Evolutionary conservation across 92 coral and sea anemone genomes (phyloP), one percentile per base, ranked within the genome.

Genomic region (Muricea muricata): DNA sequence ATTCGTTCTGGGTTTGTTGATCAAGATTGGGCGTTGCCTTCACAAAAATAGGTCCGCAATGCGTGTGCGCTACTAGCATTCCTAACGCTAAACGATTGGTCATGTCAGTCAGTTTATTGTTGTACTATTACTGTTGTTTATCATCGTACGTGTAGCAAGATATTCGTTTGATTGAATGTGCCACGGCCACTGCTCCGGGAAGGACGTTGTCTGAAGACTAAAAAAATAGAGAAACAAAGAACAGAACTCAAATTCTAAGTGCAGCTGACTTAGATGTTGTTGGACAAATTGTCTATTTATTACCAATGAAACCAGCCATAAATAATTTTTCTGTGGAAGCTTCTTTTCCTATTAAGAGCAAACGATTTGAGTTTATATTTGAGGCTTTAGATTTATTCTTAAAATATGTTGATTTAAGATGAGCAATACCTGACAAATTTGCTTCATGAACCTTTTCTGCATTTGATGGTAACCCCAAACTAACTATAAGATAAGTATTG

Each of bases 401-500:
- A n/a, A n/a, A n/a, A n/a, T n/a, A n/a, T n/a, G 6, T 25, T 0
- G 32, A 73, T 39, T 7, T 41, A 73, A 14, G 32, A 2, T 18
- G 35, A 48, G 52, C 32, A 14, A 11, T 0, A 78, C 83, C 83
- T 78, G 56, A 40, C 83, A 78, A 33, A 78, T 78, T 14, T 78
- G 28, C 58, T 78, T 70, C 83, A 78, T 78, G 7, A 56, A 78
- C 33, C 65, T 15, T 39, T 78, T 78, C 71, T 78, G 83, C 18
- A 78, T 21, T 78, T 78, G 83, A 78, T 78, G 83, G 55, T 78
- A 78, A 23, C 83, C 83, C 83, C 83, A 78, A 56, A 78, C 83
- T 29, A 78, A 56, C 83, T 78, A 33, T 28, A 5, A 23, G 26
- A 7, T 73, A 8, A 0, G 30, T n/a, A n/a, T n/a, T n/a, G n/a